Conservation (phyloP, 2,888 invertebrate genomes). For the Chromoteleia sp. region DNA sequence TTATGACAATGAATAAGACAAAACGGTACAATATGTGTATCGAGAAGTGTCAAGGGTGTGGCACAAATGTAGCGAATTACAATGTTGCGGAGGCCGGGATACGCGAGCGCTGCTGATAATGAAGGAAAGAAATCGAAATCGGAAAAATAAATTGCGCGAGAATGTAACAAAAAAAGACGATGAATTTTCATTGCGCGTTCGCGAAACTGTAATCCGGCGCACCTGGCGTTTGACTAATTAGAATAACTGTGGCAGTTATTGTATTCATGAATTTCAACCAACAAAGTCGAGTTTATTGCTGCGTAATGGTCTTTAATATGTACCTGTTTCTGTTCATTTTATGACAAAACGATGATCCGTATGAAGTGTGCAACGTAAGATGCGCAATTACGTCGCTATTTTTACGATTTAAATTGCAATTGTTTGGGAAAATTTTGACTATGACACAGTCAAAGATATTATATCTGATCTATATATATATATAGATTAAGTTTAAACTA, state of each 20-base stretch:
- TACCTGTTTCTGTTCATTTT: not conserved
- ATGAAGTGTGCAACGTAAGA: not conserved
- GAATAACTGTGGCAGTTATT: slow-evolving; percentile 28
- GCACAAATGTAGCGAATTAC: slow-evolving; percentile 58
- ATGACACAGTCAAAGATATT: too few relatives aligned
- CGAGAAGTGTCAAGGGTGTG: slow-evolving; percentile 63
- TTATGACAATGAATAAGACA: slow-evolving; percentile 49
- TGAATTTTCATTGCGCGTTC: slow-evolving; percentile 38
- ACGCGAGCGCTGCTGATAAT: slow-evolving; percentile 12
- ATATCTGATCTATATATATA: too few relatives aligned
- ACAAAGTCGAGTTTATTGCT: slow-evolving; percentile 23
- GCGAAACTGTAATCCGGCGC: slow-evolving; percentile 44
- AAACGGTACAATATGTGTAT: slow-evolving; percentile 58
- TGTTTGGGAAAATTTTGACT: too few relatives aligned
- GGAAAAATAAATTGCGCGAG: slow-evolving; percentile 33
- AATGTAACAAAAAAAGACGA: slow-evolving; percentile 29
- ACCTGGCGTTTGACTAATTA: slow-evolving; percentile 48
- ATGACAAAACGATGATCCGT: slow-evolving; percentile 2
- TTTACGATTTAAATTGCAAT: not conserved
- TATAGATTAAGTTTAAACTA: too few relatives aligned
- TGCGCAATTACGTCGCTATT: not conserved
- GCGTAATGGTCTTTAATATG: slow-evolving; percentile 21
- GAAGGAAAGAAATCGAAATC: slow-evolving; percentile 29
- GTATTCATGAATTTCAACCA: slow-evolving; percentile 47
- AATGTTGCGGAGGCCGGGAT: slow-evolving; percentile 35